Base-by-base conservation (phyloP, 2,888 invertebrate genomes). In the Sarcophaga carnaria region DNA sequence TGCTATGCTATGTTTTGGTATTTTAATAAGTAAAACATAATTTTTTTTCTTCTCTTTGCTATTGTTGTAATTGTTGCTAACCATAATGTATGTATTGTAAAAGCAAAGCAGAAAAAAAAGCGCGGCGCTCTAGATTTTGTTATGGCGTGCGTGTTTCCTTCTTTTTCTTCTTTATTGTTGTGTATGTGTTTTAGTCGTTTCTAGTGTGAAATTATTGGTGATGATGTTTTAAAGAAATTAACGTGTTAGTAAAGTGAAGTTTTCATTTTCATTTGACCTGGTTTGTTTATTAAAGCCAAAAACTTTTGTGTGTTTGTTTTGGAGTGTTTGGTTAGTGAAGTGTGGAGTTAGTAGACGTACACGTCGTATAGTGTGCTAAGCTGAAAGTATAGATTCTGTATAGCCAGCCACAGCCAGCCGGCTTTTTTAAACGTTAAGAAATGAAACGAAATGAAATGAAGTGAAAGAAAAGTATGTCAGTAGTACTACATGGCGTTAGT, bases 181-280 rank as follows among this genome's bases (percentile, higher is more conserved):
- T 8, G 10, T 37, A 37, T 37, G 37, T 37, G 37, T 37, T 37
- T 37, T 8, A 37, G 37, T 37, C 8, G 37, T 74, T 83, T 59
- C 27, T 72, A 88, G 88, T 74, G 27, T 60, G 60, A 77, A 71
- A 59, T 83, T 37, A 10, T 0, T 37, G 37, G 8, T 37, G 37
- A 10, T 37, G 37, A 37, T 37, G 37, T 37, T 37, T 37, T 37
- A 37, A 37, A 37, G 37, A 37, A 37, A 37, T 37, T 37, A 37
- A 37, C 37, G 37, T 37, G 10, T 37, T 37, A 37, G 37, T 37
- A 37, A 37, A 37, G 8, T 72, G 77, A 72, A 90, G 91, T 92
- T 92, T 92, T 92, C 92, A 91, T 91, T 92, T 92, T 92, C 92
- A 89, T 92, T 92, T 92, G 92, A 91, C 92, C 92, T 90, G 91